Base-by-base conservation (phyloP, 2,888 invertebrate genomes). In the Electrophaes corylata region DNA sequence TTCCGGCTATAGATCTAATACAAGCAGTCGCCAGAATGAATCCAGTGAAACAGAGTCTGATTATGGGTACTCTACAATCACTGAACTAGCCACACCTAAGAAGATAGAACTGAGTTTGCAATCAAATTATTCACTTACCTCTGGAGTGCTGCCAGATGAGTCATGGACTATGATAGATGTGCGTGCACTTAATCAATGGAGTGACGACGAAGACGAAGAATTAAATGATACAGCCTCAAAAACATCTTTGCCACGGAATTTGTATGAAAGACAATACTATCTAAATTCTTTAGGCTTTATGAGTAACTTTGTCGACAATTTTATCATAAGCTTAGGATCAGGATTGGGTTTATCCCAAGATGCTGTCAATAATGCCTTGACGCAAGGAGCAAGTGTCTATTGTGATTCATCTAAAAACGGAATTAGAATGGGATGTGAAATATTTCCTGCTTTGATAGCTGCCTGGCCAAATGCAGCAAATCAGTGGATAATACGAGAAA, bases 401-500 rank as follows among this genome's bases (percentile, higher is more conserved):
- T 95, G 95, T 26, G 88, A 93, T 66, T 84, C 85, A 4, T 66
- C 81, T 2, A 92, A 88, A 67, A 83, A 83, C 52, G 84, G 88
- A 0, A 78, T 78, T 10, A 81, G 84, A 53, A 81, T 90, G 0
- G 89, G 92, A 1, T 95, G 93, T 71, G 95, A 96, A 86, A 92
- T 96, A 10, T 93, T 94, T 69, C 96, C 96, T 6, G 94, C 95
- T n/a, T 86, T 96, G 16, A 85, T 92, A 66, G 92, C 94, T n/a
- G 87, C 93, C 12, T 96, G 96, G 96, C 96, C 96, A 0, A 92
- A 93, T 64, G 93, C 93, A 65, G 95, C 95, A 0, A 93, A 93
- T 66, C 94, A 94, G 65, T 96, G 96, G 93, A 84, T 93, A 16
- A 83, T 93, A 48, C 89, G 96, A 49, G 86, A 92, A 41, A 89